These are phyloP conservation scores for Drosophila leonis DNA, from an alignment of 2,888 invertebrate species.

Conservation along the genomic window DNA sequence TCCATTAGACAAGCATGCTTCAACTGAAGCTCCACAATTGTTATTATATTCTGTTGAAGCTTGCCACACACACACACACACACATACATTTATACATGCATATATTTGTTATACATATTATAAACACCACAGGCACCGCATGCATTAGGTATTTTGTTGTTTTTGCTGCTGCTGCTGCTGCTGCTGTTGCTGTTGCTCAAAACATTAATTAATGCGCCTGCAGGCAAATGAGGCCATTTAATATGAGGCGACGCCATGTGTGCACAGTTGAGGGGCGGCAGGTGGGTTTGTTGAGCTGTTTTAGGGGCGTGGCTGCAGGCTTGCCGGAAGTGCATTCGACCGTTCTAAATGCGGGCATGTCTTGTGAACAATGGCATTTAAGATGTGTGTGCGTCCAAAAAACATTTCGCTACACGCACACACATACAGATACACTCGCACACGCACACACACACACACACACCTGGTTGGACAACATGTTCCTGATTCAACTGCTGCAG, in stretches of 20 bases:
- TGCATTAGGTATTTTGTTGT: constrained; percentile 49
- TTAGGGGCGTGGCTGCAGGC: constrained; percentile 54
- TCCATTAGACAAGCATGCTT: neutral
- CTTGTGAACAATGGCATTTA: constrained; percentile 77
- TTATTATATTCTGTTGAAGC: constrained; percentile 4
- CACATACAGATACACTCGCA: constrained; percentile 10
- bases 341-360: constrained; percentile 76
- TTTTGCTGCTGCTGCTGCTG: constrained; percentile 16
- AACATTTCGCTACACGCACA: constrained; percentile 53
- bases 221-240: constrained; percentile 76
- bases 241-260: constrained; percentile 41
- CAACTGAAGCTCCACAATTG: neutral
- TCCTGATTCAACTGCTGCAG: constrained; percentile 67
- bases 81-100: constrained; percentile 2
- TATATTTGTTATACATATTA: constrained; percentile 35
- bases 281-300: constrained; percentile 27
- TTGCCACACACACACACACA: neutral
- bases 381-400: constrained; percentile 56
- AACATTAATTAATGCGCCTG: constrained; percentile 79
- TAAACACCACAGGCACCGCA: constrained; percentile 32
- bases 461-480: constrained; percentile 57
- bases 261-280: constrained; percentile 14
- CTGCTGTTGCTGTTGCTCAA: constrained; percentile 37
- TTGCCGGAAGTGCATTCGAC: constrained; percentile 70
- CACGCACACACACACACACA: constrained; percentile 10